These are phyloP conservation scores for Tiliacea citrago DNA, from an alignment of 2,888 invertebrate species.

Conservation along the genomic window DNA sequence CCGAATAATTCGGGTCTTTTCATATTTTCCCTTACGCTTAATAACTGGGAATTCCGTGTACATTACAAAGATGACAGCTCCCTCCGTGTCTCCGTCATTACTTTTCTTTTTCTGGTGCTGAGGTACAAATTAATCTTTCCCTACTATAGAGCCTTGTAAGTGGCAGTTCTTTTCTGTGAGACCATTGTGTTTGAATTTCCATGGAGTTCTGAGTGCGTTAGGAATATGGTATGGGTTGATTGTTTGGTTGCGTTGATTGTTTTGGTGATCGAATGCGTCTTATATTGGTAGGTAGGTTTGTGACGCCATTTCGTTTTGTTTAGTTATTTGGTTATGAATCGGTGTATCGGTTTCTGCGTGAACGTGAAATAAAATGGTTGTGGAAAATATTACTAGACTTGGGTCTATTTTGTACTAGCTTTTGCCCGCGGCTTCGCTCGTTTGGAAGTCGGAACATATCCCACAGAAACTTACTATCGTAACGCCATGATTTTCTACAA, in stretches of 20 bases:
- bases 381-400: not conserved
- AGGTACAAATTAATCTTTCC: slow-evolving; percentile 84
- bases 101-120: slow-evolving; percentile 71
- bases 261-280: slow-evolving; percentile 21
- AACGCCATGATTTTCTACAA: too few relatives aligned
- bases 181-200: slow-evolving; percentile 67
- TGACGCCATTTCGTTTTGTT: not conserved
- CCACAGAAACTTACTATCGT: too few relatives aligned
- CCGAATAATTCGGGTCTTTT: slow-evolving; percentile 61
- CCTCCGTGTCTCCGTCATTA: slow-evolving; percentile 70
- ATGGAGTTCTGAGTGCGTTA: slow-evolving; percentile 38
- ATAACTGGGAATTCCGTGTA: slow-evolving; percentile 73
- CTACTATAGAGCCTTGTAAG: slow-evolving; percentile 78
- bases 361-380: not conserved
- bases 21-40: slow-evolving; percentile 67
- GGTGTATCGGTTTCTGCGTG: not conserved
- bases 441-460: too few relatives aligned
- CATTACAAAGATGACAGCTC: slow-evolving; percentile 76
- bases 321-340: not conserved
- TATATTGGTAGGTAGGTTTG: not conserved
- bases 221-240: slow-evolving; percentile 48
- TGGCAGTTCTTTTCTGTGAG: slow-evolving; percentile 72
- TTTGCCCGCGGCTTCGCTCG: too few relatives aligned
- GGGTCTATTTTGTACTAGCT: not conserved
- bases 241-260: slow-evolving; percentile 37